These are phyloP conservation scores for Cepaea hortensis DNA, from an alignment of 2,888 invertebrate species.

Conservation along the genomic window DNA sequence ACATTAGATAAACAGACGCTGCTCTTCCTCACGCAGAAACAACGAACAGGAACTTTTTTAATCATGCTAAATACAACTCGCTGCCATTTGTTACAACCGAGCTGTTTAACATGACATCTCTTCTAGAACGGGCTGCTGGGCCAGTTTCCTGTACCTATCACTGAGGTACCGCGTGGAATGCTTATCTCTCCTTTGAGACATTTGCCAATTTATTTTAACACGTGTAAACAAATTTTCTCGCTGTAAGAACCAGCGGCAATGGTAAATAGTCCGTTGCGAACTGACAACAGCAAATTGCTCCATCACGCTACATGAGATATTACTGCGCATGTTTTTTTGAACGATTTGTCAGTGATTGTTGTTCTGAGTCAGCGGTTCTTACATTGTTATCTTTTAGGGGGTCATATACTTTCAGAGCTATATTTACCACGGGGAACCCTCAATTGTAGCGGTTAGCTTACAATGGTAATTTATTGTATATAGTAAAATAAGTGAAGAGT, in stretches of 20 bases:
- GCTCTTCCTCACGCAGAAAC: neutral
- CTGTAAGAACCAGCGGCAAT: constrained; percentile 40
- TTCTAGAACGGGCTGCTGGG: neutral
- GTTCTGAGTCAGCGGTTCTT: neutral
- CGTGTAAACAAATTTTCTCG: constrained; percentile 51
- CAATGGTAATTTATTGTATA: no score
- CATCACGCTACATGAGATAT: constrained; percentile 28
- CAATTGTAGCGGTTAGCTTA: no score
- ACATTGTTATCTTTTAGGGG: neutral
- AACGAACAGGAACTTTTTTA: neutral
- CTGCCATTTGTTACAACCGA: neutral
- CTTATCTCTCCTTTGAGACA: constrained; percentile 47
- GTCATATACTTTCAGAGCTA: no score
- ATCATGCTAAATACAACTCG: constrained; percentile 20
- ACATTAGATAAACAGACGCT: neutral
- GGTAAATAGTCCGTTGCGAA: constrained; percentile 42
- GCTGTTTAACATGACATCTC: constrained; percentile 14
- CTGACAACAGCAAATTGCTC: constrained; percentile 44
- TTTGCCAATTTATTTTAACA: constrained; percentile 51
- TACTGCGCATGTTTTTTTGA: constrained; percentile 22
- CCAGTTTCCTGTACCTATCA: no score
- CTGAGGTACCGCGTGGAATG: constrained; percentile 33
- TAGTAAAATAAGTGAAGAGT: no score
- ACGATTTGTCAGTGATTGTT: neutral
- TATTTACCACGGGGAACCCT: no score